phyloP scores from a whole-genome alignment of 2,888 invertebrate genomes.

The Mactromeris polynyma region DNA sequence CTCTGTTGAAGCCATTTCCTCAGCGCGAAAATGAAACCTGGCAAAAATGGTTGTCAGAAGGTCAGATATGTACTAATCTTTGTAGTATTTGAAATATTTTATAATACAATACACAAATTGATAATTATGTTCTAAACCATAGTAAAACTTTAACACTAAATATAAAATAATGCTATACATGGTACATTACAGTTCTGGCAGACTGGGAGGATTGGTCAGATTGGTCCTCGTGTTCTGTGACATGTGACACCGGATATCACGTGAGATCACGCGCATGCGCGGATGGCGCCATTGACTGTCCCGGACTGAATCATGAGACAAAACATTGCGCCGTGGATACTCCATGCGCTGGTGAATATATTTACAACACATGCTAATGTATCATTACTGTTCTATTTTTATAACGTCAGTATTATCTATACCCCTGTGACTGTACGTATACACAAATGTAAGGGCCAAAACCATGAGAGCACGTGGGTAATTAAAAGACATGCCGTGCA shows the following conservation, averaged over 20 bases:
- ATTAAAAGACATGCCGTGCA: no score
- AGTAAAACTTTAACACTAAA: neutral
- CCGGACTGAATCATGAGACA: neutral
- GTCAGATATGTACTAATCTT: neutral
- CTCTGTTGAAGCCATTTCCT: no score
- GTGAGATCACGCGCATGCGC: neutral
- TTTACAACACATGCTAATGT: neutral
- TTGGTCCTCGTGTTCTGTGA: neutral
- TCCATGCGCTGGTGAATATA: neutral
- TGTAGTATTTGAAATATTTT: neutral
- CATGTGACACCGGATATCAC: slow-evolving; percentile 9
- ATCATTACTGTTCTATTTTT: no score
- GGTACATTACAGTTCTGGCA: neutral
- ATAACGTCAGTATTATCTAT: no score
- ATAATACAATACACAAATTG: neutral
- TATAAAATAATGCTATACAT: neutral
- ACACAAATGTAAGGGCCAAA: no score
- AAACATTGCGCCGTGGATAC: neutral
- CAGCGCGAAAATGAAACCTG: no score
- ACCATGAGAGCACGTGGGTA: no score
- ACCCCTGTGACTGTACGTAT: no score
- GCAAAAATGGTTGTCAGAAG: no score
- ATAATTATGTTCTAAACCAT: neutral
- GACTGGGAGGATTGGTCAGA: neutral
- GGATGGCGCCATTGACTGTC: neutral